Percentiles rank a stretch among this genome's conserved stretches.
Evolutionary conservation across 2,797 vertebrate species (phyloP).

Genomic region (Chelon labrosus): DNA sequence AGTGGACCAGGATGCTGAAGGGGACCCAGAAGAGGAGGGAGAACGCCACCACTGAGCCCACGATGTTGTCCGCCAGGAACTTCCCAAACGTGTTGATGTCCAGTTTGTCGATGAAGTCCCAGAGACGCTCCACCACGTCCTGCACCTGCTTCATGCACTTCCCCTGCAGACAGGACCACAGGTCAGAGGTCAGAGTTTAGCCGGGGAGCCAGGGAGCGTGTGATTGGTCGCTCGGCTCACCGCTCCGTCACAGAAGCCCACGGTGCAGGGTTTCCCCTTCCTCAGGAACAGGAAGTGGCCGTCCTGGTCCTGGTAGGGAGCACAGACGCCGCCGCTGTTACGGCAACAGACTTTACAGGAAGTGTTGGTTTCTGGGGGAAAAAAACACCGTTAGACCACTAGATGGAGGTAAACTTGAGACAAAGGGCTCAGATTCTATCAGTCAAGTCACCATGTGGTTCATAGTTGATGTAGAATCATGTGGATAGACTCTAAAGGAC

Average conservation of each 20-base stretch:
- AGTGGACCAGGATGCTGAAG: slow-evolving; percentile 96
- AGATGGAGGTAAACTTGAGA: too few species aligned
- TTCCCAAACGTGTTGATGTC: slow-evolving; percentile 96
- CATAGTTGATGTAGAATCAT: too few species aligned
- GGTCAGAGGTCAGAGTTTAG: too few species aligned
- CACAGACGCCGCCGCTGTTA: slow-evolving; percentile 79
- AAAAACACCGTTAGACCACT: too few species aligned
- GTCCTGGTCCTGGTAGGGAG: slow-evolving; percentile 77
- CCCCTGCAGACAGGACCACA: slow-evolving; percentile 80
- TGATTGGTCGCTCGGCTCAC: slow-evolving; percentile 77
- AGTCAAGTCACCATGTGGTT: too few species aligned
- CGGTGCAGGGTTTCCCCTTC: slow-evolving; percentile 96
- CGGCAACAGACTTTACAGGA: slow-evolving; percentile 96
- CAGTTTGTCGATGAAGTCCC: slow-evolving; percentile 97
- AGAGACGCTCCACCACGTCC: slow-evolving; percentile 95
- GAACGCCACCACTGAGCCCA: slow-evolving; percentile 96
- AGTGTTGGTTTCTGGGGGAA: slow-evolving; percentile 82
- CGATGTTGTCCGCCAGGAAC: slow-evolving; percentile 96
- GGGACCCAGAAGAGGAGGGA: slow-evolving; percentile 96
- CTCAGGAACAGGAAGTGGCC: slow-evolving; percentile 89
- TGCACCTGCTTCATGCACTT: slow-evolving; percentile 97
- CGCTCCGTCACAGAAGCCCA: slow-evolving; percentile 94
- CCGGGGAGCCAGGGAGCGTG: too few species aligned
- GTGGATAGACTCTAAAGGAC: too few species aligned
- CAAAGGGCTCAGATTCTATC: too few species aligned